Evolutionary conservation across 2,797 vertebrate species (phyloP).

Genomic region (Enteromius paludinosus): DNA sequence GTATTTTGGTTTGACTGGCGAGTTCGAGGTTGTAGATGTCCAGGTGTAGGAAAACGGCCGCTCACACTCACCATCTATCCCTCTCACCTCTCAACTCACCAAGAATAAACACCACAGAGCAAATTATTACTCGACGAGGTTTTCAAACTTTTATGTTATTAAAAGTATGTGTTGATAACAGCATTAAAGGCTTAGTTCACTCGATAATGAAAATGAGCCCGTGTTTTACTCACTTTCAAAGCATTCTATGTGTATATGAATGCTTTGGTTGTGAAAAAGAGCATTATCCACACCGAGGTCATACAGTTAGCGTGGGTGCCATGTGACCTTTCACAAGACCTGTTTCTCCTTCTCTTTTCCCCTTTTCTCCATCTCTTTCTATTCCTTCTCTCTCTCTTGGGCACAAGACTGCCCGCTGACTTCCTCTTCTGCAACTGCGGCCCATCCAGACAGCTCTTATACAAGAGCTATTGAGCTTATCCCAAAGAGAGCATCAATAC

Average conservation of each 20-base stretch:
- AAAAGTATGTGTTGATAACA: background rate
- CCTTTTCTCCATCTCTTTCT: background rate
- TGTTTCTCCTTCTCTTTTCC: slow-evolving; percentile 16
- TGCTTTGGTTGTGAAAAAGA: slow-evolving; percentile 27
- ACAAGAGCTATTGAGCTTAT: slow-evolving; percentile 43
- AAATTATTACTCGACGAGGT: slow-evolving; percentile 9
- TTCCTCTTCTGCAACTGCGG: slow-evolving; percentile 16
- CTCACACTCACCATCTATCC: slow-evolving; percentile 63
- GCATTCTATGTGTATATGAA: background rate
- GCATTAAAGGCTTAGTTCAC: background rate
- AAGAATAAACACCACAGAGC: slow-evolving; percentile 27
- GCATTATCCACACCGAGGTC: slow-evolving; percentile 40
- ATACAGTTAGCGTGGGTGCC: slow-evolving; percentile 20
- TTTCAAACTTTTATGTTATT: background rate
- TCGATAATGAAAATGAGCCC: background rate
- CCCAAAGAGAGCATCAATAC: slow-evolving; percentile 47
- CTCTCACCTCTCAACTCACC: slow-evolving; percentile 56
- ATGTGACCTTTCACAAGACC: slow-evolving; percentile 57
- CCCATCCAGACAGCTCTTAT: slow-evolving; percentile 33
- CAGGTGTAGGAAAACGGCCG: slow-evolving; percentile 59
- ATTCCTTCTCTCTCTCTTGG: slow-evolving; percentile 15
- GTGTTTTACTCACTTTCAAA: background rate
- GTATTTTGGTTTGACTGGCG: slow-evolving; percentile 66
- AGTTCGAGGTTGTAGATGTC: slow-evolving; percentile 70
- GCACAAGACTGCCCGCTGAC: slow-evolving; percentile 37